A percentile compares a stretch with the other conserved stretches of the same genome.
Conservation (phyloP, 2,888 invertebrate genomes). For the Smittia sp. region DNA sequence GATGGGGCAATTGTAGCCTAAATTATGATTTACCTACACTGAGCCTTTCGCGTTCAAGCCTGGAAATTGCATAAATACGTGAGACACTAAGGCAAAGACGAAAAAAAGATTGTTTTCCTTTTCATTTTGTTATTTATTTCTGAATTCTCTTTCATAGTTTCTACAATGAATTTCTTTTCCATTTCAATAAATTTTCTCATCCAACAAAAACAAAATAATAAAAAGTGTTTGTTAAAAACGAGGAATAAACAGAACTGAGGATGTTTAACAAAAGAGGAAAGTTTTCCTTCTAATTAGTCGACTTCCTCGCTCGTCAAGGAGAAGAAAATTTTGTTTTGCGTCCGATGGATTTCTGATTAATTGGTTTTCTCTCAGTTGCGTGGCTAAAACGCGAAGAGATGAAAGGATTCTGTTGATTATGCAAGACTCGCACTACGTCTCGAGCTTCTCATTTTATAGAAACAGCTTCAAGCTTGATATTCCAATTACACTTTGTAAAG, state of each 20-base stretch:
- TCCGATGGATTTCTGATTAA: constrained; percentile 12
- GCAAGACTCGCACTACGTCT: neutral
- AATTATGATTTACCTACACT: neutral
- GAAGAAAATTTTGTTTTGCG: neutral
- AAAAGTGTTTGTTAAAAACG: neutral
- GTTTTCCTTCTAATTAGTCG: constrained; percentile 7
- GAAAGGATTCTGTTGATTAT: constrained; percentile 1
- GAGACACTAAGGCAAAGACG: neutral
- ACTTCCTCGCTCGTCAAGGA: neutral
- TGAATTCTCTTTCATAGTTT: constrained; percentile 14
- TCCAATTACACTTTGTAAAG: neutral
- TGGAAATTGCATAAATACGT: neutral
- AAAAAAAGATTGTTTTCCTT: neutral
- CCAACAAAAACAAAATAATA: neutral
- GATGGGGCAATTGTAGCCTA: neutral
- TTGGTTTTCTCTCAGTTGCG: neutral
- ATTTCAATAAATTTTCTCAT: neutral
- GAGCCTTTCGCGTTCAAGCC: neutral
- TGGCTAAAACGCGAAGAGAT: neutral
- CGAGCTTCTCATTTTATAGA: neutral
- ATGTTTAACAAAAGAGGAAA: neutral
- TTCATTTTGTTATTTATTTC: constrained; percentile 19
- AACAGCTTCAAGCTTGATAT: neutral
- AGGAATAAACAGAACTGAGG: neutral
- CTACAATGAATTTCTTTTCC: neutral